Evolutionary conservation across 2,113 vertebrate species (phyloP).

Genomic region (Bucco capensis): DNA sequence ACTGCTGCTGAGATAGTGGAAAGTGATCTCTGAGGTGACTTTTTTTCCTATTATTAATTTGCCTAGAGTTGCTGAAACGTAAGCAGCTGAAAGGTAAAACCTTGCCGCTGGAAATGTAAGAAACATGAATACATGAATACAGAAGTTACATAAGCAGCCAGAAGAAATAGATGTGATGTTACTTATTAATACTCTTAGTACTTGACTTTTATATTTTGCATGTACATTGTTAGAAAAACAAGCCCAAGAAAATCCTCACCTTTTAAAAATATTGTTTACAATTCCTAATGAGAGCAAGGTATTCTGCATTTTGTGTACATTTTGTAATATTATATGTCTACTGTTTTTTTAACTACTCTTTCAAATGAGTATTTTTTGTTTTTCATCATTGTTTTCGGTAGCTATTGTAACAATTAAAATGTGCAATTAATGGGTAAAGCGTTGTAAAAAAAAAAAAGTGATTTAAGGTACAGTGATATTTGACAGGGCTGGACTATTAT

Average conservation of each 20-base stretch:
- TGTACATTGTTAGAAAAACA: background rate
- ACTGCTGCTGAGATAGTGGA: background rate
- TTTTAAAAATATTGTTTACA: background rate
- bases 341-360: background rate
- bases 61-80: background rate
- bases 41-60: background rate
- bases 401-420: background rate
- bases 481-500: background rate
- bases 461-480: background rate
- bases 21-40: background rate
- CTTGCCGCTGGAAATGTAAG: background rate
- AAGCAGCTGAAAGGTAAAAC: constrained; percentile 1
- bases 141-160: background rate
- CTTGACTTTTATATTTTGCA: constrained; percentile 11
- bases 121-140: background rate
- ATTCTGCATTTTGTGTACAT: background rate
- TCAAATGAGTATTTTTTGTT: background rate
- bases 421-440: background rate
- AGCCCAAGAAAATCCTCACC: background rate
- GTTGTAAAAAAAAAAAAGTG: background rate
- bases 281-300: background rate
- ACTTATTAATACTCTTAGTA: background rate
- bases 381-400: background rate
- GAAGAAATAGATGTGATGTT: constrained; percentile 11
- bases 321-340: background rate